Base-by-base conservation (phyloP, 1,140 invertebrate genomes). In the Hylaeus volcanicus region DNA sequence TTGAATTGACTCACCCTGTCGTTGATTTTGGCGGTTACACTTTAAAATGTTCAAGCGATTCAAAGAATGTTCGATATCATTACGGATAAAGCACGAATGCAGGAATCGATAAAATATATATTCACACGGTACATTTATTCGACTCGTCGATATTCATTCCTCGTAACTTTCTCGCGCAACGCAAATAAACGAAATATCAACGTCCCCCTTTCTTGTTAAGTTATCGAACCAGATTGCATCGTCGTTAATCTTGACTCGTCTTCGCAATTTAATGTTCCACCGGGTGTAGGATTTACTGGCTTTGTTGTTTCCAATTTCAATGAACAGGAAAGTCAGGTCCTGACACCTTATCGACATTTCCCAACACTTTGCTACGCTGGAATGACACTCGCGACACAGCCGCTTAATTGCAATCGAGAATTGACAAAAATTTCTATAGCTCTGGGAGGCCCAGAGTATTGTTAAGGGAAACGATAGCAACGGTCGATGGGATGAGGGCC, bases 401-500 rank as follows among this genome's bases (percentile, higher is more conserved):
- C 45, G n/a, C n/a, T 78, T 55, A 71, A 78, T 78, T 63, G 4
- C 56, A 43, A 53, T 37, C 68, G 58, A 63, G 6, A 53, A 78
- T 71, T 43, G 8, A 45, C n/a, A 3, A 63, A 51, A 63, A 45
- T 72, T 14, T 68, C 64, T 15, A 78, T 14, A 8, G 64, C 11
- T 5, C 3, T 6, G 37, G 15, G 12, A n/a, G 39, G 5, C 15
- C 11, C 8, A 11, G 15, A 11, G 15, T 45, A 14, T 51, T 79
- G 72, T 79, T 72, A 64, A 55, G 72, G 69, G 69, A 72, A 45
- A 63, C 72, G 69, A 72, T 63, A 45, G 60, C 15, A 5, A 43
- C 48, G 12, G 48, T 37, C 48, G 12, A 39, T 37, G 37, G n/a
- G 5, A 51, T 2, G 2, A 4, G 51, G 39, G 11, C 26, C 37